Evolutionary conservation across 1,140 invertebrate genomes (phyloP).

Genomic region (Coenobita brevimanus): DNA sequence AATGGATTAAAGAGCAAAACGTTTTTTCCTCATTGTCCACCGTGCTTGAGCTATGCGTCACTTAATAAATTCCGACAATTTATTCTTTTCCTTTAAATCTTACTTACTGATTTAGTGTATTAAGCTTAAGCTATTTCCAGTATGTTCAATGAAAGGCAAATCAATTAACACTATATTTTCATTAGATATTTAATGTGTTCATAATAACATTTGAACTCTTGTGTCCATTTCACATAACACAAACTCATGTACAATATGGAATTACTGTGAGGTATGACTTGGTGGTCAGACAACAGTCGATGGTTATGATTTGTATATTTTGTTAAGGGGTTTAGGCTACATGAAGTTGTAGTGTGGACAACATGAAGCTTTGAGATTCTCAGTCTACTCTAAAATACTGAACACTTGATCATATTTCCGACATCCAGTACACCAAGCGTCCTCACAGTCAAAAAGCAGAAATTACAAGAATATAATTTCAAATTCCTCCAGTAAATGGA

Average conservation of each 20-base stretch:
- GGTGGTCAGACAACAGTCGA: slow-evolving; percentile 38
- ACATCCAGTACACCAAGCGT: slow-evolving; percentile 18
- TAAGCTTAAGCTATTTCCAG: too few species aligned
- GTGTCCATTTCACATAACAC: slow-evolving; percentile 57
- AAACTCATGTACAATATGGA: slow-evolving; percentile 56
- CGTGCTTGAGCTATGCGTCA: too few species aligned
- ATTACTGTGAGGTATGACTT: slow-evolving; percentile 45
- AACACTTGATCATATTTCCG: not conserved
- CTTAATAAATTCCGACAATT: too few species aligned
- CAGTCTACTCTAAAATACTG: slow-evolving; percentile 20
- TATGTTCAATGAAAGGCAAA: too few species aligned
- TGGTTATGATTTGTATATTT: slow-evolving; percentile 5
- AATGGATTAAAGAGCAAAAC: too few species aligned
- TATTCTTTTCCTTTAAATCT: too few species aligned
- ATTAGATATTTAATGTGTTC: slow-evolving; percentile 65
- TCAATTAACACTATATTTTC: slow-evolving; percentile 12
- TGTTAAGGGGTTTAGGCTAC: not conserved
- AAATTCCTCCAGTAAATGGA: slow-evolving; percentile 33
- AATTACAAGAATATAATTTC: slow-evolving; percentile 31
- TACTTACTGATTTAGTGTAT: too few species aligned
- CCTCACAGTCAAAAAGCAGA: slow-evolving; percentile 39
- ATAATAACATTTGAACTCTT: slow-evolving; percentile 65
- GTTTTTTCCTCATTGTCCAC: too few species aligned
- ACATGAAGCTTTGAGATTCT: slow-evolving; percentile 34
- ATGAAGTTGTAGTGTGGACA: slow-evolving; percentile 1